Conservation (phyloP, 2,888 invertebrate genomes). For the Cheilosia scutellata region DNA sequence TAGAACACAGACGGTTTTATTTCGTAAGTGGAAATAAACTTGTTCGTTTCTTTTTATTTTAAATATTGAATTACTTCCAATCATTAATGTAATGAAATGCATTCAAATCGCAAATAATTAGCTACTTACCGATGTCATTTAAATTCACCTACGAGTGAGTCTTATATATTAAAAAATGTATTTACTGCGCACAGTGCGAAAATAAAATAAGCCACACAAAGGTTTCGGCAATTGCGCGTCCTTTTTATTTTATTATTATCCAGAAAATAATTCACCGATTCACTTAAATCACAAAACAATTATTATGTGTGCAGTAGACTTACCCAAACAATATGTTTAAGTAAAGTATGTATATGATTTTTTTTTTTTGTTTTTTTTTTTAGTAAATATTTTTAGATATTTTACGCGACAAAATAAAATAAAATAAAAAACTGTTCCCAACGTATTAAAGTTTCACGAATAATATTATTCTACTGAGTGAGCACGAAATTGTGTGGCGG, state of each 20-base stretch:
- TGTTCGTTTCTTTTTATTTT: neutral
- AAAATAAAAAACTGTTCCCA: conserved; percentile 59
- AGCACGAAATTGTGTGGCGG: conserved; percentile 72
- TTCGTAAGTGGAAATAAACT: neutral
- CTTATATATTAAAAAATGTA: conserved; percentile 18
- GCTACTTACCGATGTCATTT: conserved; percentile 66
- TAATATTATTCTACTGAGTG: conserved; percentile 69
- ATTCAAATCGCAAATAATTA: conserved; percentile 14
- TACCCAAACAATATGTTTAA: conserved; percentile 73
- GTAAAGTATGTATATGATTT: conserved; percentile 29
- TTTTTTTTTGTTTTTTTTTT: conserved; percentile 22
- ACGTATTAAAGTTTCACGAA: conserved; percentile 69
- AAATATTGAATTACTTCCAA: conserved; percentile 13
- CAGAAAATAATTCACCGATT: conserved; percentile 51
- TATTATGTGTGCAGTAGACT: conserved; percentile 47
- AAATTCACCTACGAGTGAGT: conserved; percentile 18
- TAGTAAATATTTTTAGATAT: conserved; percentile 60
- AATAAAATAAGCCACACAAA: conserved; percentile 54
- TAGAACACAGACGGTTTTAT: conserved; percentile 24
- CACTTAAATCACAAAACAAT: conserved; percentile 55
- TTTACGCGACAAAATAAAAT: conserved; percentile 67
- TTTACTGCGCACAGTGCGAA: conserved; percentile 53
- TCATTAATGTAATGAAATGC: conserved; percentile 1
- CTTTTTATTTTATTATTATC: conserved; percentile 55
- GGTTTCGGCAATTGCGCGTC: conserved; percentile 63